Base-by-base conservation (phyloP, 2,888 invertebrate species). In the Protodeltote pygarga region DNA sequence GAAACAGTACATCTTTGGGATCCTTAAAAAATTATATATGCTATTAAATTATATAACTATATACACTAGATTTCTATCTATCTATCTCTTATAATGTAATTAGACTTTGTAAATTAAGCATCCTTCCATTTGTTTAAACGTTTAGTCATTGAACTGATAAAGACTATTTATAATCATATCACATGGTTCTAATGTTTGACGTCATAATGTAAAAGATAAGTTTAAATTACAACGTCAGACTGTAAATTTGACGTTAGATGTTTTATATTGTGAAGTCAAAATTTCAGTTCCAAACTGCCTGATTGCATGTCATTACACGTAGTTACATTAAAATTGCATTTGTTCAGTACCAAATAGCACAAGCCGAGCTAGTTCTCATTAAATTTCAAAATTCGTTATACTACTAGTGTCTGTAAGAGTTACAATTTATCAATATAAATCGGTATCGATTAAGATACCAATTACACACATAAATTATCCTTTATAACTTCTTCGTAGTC, bases 341-440 rank as follows among this genome's bases (percentile, higher is more conserved):
- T 87, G 89, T 90, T 90, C 82, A 81, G 68, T 84, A 89, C 85
- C 82, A 88, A 88, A 87, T 81, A 84, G 89, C 91, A 90, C 90
- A 65, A 79, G 70, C 79, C 85, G 81, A 81, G 74, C 75, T 89
- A 90, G 89, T 71, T 63, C 53, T 73, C 87, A 86, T 87, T 68
- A 75, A 73, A 69, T 77, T 81, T 78, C 71, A 72, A 81, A 61
- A 65, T 81, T 82, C 75, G 75, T 83, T 83, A 76, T 47, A 66
- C 66, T 66, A 58, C 66, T 83, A 80, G 71, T 65, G 62, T 71
- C 67, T 75, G 14, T 66, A 63, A 63, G 49, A 48, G 46, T 61
- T 52, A 76, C 74, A 76, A 74, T 73, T 81, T 70, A 68, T 63
- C 45, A 44, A 53, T 55, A 57, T 35, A 62, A 60, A 49, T 61